Base-by-base conservation (phyloP, 1,140 invertebrate species). In the Solenopsis invicta region DNA sequence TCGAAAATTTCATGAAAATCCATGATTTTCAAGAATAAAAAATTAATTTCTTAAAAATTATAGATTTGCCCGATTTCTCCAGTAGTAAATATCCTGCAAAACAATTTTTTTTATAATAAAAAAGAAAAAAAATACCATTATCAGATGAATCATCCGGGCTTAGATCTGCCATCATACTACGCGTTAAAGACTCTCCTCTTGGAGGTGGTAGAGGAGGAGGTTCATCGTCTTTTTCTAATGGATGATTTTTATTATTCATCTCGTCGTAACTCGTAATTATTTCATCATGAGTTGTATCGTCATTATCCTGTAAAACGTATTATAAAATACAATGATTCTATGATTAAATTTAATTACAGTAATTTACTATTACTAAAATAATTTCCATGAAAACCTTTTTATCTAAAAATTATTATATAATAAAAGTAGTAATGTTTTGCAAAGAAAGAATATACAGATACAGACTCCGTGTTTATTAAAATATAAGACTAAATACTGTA, bases 121-220 rank as follows among this genome's bases (percentile, higher is more conserved):
- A 81, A 29, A n/a, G 18, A 54, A 69, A 29, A n/a, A 21, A 54
- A 69, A 85, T 93, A 95, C 94, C 94, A 91, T 91, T 95, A 85
- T 94, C 93, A 29, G 87, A 91, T 18, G 87, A 91, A 21, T 91
- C 88, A 86, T 92, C 94, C 18, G 94, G 89, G 45, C 92, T 93
- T 45, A 91, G 85, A 64, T 95, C 94, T 66, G 92, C 75, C 76
- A 91, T 95, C 77, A 93, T 92, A 85, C 93, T 94, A 86, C 93
- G 93, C n/a, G 92, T 91, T 82, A 96, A 94, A 69, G 96, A 97
- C 86, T 96, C 96, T 52, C 95, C 95, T 93, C 96, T 94, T 24
- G 96, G 96, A 41, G 96, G 96, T 41, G 96, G 96, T 37, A 96
- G 91, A 86, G 96, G 96, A 77, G 96, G 96, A 76, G 96, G 96